A percentile compares a stretch with the other conserved stretches of the same genome.
These are phyloP conservation scores for Eucera pruinosa DNA, from an alignment of 2,888 invertebrate genomes.

Conservation along the genomic window DNA sequence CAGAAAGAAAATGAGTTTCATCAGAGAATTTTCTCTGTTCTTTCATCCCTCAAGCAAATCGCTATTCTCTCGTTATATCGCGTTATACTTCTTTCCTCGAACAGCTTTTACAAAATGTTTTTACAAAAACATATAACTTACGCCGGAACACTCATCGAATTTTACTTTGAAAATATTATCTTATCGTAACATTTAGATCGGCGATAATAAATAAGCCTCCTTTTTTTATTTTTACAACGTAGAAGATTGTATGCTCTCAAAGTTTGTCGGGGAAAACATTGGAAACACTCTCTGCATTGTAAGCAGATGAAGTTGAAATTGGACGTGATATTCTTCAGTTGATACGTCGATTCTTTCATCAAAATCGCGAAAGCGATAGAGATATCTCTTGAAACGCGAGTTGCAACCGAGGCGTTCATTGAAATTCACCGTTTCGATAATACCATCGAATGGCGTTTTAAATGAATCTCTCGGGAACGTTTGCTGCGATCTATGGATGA, in stretches of 20 bases:
- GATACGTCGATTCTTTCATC: not conserved
- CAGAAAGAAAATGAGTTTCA: not conserved
- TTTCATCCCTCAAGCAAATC: not conserved
- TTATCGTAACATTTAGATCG: too few species aligned
- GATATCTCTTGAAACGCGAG: not conserved
- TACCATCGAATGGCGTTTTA: slow-evolving; percentile 13
- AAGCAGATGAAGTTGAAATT: too few species aligned
- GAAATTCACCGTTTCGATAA: slow-evolving; percentile 25
- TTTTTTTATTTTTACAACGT: too few species aligned
- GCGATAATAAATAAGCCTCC: too few species aligned
- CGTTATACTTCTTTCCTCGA: too few species aligned
- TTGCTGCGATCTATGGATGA: slow-evolving; percentile 7
- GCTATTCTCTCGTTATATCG: too few species aligned
- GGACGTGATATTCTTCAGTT: not conserved
- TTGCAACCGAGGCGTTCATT: slow-evolving; percentile 2
- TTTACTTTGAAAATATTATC: not conserved
- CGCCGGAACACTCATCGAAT: not conserved
- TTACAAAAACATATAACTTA: not conserved
- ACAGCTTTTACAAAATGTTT: not conserved
- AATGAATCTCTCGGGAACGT: slow-evolving; percentile 13
- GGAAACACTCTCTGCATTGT: too few species aligned
- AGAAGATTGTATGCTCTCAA: too few species aligned
- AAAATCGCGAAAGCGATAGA: not conserved
- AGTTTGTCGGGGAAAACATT: too few species aligned
- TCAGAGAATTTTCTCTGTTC: not conserved